phyloP scores from a whole-genome alignment of 2,113 vertebrate species.

The Mustelus asterias region DNA sequence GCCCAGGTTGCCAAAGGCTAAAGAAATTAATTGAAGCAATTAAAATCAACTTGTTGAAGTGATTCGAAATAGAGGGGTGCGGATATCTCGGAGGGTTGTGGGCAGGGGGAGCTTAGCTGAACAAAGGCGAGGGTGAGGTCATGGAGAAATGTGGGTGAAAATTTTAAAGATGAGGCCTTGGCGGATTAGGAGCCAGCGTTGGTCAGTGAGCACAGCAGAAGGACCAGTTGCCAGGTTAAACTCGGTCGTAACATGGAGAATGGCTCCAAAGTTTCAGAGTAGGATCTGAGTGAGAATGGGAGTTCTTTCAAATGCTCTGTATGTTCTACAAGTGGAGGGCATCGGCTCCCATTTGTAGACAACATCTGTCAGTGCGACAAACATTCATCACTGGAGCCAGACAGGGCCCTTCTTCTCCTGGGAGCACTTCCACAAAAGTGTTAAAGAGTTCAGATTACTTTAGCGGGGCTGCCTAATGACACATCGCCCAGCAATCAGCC shows the following conservation, averaged over 20 bases:
- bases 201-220: background rate
- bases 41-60: too few species aligned
- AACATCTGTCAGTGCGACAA: background rate
- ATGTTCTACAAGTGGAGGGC: background rate
- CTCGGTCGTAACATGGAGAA: background rate
- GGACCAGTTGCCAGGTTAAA: background rate
- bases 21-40: background rate
- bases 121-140: too few species aligned
- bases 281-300: background rate
- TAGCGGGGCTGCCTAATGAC: conserved; percentile 42
- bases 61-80: too few species aligned
- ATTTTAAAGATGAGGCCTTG: background rate
- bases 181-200: background rate
- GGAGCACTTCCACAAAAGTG: conserved; percentile 39
- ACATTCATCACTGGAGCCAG: background rate
- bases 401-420: background rate
- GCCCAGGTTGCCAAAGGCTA: background rate
- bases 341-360: background rate
- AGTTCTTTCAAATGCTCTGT: background rate
- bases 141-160: background rate
- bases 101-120: too few species aligned
- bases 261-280: background rate
- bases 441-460: conserved; percentile 45
- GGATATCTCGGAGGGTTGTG: too few species aligned
- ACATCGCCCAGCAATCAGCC: conserved; percentile 24